A percentile compares a stretch with the other conserved stretches of the same genome.
Conservation (phyloP, 2,888 invertebrate genomes). For the Lasioglossum pauxillum region DNA sequence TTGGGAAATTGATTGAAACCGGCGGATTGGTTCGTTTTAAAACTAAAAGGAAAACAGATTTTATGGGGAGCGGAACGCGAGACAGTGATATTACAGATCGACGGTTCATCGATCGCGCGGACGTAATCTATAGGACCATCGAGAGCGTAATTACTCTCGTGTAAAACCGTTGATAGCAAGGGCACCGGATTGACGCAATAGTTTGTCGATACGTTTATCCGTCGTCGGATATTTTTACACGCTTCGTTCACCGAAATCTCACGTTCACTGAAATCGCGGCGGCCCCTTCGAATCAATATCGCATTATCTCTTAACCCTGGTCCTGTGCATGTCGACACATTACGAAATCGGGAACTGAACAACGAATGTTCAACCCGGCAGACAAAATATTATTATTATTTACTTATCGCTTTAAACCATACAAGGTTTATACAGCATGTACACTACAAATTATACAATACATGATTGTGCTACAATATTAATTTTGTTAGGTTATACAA, state of each 20-base stretch:
- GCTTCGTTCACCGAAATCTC: conserved; percentile 30
- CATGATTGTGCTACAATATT: too few relatives aligned
- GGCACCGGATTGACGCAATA: conserved; percentile 51
- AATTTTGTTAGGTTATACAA: too few relatives aligned
- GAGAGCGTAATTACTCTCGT: conserved; percentile 51
- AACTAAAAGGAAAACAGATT: background rate
- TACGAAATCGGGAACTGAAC: background rate
- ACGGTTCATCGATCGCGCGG: conserved; percentile 44
- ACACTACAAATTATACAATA: too few relatives aligned
- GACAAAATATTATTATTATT: background rate
- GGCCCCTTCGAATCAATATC: background rate
- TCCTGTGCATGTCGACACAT: background rate
- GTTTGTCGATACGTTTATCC: conserved; percentile 38
- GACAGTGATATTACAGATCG: conserved; percentile 30
- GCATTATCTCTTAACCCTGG: background rate
- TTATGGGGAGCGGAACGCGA: conserved; percentile 7
- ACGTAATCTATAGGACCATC: conserved; percentile 39
- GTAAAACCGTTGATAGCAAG: conserved; percentile 59
- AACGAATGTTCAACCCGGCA: background rate
- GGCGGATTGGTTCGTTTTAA: background rate
- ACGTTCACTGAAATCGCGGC: conserved; percentile 1
- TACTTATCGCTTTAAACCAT: too few relatives aligned
- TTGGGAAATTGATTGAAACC: background rate
- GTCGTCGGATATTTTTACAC: conserved; percentile 38
- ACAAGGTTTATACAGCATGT: too few relatives aligned